Evolutionary conservation across 2,113 vertebrate genomes (phyloP), one percentile per base, ranked within the genome.

Genomic region (Isichthys henryi): DNA sequence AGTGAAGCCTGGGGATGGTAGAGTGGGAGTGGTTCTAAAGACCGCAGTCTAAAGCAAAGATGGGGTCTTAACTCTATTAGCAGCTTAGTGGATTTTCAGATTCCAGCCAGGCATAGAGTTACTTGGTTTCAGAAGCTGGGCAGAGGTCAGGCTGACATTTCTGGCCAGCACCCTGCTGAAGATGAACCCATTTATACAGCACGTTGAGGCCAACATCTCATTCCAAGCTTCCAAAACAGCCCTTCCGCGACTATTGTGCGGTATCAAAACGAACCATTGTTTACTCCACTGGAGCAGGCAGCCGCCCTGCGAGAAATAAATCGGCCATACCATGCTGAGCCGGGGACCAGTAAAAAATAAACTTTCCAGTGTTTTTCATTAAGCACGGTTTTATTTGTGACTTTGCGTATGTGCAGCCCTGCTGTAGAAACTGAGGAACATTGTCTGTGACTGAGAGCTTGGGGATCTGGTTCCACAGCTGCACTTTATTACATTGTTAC

Each of bases 381-480:
- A 90, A 82, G 86, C 35, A 46, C 11, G n/a, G 74, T 88, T 90
- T 88, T 88, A 77, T 88, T 85, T 85, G 52, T 86, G 90, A 90
- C 90, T 50, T 52, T 46, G 87, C 48, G 74, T 50, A 88, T 46
- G 56, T 88, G 39, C 27, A 62, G 87, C 31, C 39, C 53, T 6
- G 53, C 66, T 88, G 86, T 43, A 90, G 87, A 80, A 58, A 62
- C 66, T 49, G 86, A 88, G 86, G 35, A 90, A 82, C 11, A 53
- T 53, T 88, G 35, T 82, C 86, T 88, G 70, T 88, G 86, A 88
- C 74, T 23, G 50, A 77, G 84, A 46, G 89, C 70, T 86, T 1
- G 31, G 58, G 82, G 77, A 58, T 86, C 88, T 66, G 43, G 77
- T 49, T 94, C 96, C 96, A 96, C 95, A 96, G 95, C 95, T 95